These are phyloP conservation scores for Masticophis lateralis DNA, from an alignment of 2,797 vertebrate genomes.

Conservation along the genomic window DNA sequence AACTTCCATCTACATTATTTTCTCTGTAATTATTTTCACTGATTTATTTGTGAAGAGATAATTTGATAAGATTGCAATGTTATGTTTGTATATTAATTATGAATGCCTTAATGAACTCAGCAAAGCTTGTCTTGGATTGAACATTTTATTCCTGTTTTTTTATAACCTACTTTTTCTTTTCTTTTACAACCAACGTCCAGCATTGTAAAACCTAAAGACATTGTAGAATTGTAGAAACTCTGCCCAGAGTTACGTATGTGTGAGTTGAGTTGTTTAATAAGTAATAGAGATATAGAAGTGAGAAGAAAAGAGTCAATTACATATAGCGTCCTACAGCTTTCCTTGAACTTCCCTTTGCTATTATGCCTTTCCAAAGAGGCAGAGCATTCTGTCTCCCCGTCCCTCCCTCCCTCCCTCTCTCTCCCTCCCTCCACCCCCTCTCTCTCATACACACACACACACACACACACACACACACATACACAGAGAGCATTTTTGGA, in stretches of 20 bases:
- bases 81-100: background rate
- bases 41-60: background rate
- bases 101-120: background rate
- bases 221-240: background rate
- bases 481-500: too few relatives aligned
- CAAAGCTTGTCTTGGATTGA: background rate
- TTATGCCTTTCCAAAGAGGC: background rate
- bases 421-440: accelerated
- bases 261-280: background rate
- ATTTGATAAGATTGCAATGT: background rate
- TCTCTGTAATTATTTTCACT: background rate
- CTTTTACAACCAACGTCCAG: background rate
- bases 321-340: background rate
- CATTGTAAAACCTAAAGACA: background rate
- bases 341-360: background rate
- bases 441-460: too few relatives aligned
- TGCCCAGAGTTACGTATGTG: background rate
- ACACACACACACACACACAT: too few relatives aligned
- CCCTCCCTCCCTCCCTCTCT: too few relatives aligned
- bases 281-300: background rate
- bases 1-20: background rate
- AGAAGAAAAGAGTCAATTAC: background rate
- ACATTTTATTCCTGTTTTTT: background rate
- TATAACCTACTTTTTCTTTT: background rate
- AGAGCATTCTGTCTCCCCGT: background rate